A percentile compares a stretch with the other conserved stretches of the same genome.
Conservation (phyloP, 2,797 vertebrate species). For the Halcyon chelicuti region DNA sequence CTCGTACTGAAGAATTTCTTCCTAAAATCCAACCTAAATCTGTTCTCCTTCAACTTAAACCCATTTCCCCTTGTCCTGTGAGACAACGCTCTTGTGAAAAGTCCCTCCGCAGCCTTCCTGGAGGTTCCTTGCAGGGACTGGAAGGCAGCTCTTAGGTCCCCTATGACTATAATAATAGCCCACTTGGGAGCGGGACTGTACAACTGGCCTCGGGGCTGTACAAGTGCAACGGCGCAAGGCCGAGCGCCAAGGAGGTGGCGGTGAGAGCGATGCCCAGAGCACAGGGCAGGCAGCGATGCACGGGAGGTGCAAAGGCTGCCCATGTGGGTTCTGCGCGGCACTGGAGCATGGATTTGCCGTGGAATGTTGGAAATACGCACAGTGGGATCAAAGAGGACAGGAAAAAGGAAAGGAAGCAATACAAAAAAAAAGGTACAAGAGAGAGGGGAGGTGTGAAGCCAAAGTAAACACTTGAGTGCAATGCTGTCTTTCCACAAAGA, state of each 20-base stretch:
- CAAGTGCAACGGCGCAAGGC: fast-evolving
- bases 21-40: no score
- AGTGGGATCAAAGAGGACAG: not conserved
- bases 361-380: not conserved
- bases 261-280: not conserved
- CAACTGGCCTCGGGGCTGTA: not conserved
- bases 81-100: no score
- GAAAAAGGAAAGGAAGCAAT: not conserved
- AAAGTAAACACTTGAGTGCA: not conserved
- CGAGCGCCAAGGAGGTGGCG: not conserved
- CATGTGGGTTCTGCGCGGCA: fast-evolving
- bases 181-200: not conserved
- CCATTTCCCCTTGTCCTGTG: no score
- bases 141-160: no score
- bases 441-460: not conserved
- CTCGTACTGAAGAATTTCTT: no score
- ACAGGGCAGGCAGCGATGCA: not conserved
- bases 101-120: no score
- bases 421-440: not conserved
- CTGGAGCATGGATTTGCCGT: not conserved
- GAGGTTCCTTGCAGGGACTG: no score
- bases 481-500: not conserved
- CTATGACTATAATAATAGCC: not conserved
- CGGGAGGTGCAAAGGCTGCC: not conserved
- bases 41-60: no score